A percentile compares a stretch with the other conserved stretches of the same genome.
Evolutionary conservation across 2,888 invertebrate genomes (phyloP).

Genomic region (Deilephila porcellus): DNA sequence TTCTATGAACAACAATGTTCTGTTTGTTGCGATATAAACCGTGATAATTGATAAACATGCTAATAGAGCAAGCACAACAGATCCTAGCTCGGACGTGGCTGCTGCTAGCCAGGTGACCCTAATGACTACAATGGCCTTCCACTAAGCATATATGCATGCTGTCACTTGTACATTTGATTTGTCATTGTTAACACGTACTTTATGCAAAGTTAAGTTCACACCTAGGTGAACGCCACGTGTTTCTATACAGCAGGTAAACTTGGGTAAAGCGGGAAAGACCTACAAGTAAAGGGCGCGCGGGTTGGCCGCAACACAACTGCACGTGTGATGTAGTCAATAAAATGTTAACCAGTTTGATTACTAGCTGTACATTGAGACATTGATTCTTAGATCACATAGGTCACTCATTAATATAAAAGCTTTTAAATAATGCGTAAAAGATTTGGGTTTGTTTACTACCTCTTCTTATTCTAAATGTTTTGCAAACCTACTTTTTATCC

Average conservation of each 20-base stretch:
- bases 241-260: background rate
- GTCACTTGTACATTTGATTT: background rate
- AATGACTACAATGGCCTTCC: slow-evolving; percentile 73
- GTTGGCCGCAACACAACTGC: too few relatives aligned
- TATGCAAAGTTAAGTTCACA: background rate
- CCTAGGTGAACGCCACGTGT: background rate
- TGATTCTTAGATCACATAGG: too few relatives aligned
- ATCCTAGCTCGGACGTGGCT: background rate
- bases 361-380: too few relatives aligned
- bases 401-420: too few relatives aligned
- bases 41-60: slow-evolving; percentile 12
- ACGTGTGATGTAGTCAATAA: too few relatives aligned
- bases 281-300: too few relatives aligned
- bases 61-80: background rate
- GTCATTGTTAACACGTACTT: background rate
- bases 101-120: slow-evolving; percentile 69
- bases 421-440: too few relatives aligned
- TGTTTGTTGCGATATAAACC: background rate
- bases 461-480: too few relatives aligned
- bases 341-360: too few relatives aligned
- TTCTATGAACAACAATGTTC: background rate
- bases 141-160: slow-evolving; percentile 24
- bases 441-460: too few relatives aligned
- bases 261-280: too few relatives aligned
- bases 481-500: too few relatives aligned